Base-by-base conservation (phyloP, 92 coral and sea anemone species). In the Hydrozoanthus gracilis region DNA sequence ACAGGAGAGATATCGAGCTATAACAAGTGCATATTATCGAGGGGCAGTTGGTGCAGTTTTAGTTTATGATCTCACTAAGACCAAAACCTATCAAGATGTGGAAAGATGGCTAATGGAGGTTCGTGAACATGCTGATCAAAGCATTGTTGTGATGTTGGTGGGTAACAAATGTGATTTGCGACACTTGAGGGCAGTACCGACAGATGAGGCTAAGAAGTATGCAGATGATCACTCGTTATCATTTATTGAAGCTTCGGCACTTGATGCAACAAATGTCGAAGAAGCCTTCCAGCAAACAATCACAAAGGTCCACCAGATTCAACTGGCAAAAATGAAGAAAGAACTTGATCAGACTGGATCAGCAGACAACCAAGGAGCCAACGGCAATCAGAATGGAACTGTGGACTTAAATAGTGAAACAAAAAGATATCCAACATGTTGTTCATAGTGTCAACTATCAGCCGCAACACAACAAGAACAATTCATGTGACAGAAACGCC, bases 41-140 rank as follows among this genome's bases (percentile, higher is more conserved):
- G 99, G 99, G 51, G 99, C 99, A 46, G 99, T 96, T 3, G 99
- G 99, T 45, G 98, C 98, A 15, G 88, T 96, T 17, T 88, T 96
- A 8, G 99, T 96, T 52, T 96, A 96, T 80, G 99, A 96, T 82
- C 88, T 96, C 66, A 95, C 99, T 56, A 96, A 96, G 58, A 98
- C 89, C 76, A 96, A 96, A 67, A 95, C 99, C 78, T 96, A 91
- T 76, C 97, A 96, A 82, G 95, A 95, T 92, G 99, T 96, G 0
- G 98, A 86, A 27, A 91, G 98, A 18, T 96, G 99, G 99, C 79
- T 96, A 55, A 77, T 90, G 87, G 99, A 96, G 89, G 98, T 96
- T 12, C 87, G 96, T 13, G 99, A 96, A 56, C 99, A 96, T 88
- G 99, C 99, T 2, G 96, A 93, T 44, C 93, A 93, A 44, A 90